Conservation (phyloP, 2,797 vertebrate species). For the Aeoliscus strigatus region DNA sequence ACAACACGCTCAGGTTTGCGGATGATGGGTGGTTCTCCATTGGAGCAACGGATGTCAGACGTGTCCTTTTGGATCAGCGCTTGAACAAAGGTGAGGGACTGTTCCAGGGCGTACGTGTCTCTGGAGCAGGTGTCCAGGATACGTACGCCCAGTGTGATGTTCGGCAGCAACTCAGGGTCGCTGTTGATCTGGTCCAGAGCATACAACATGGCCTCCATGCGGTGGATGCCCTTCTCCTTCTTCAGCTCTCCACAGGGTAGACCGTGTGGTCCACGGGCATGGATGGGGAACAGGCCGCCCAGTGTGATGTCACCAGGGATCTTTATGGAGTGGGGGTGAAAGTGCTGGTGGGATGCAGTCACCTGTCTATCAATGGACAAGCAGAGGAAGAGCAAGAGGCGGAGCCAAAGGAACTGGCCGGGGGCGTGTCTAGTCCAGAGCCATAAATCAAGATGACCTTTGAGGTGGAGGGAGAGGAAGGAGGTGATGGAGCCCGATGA, state of each 20-base stretch:
- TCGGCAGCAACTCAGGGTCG: constrained; percentile 84
- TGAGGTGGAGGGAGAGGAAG: constrained; percentile 1
- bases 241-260: constrained; percentile 85
- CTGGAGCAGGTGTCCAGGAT: constrained; percentile 89
- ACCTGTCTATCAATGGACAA: too few relatives aligned
- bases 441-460: too few relatives aligned
- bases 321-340: constrained; percentile 82
- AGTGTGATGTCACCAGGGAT: constrained; percentile 86
- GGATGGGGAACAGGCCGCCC: constrained; percentile 88
- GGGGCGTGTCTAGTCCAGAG: too few relatives aligned
- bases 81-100: constrained; percentile 86
- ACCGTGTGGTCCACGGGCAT: constrained; percentile 82
- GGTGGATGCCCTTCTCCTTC: constrained; percentile 89
- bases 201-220: constrained; percentile 92
- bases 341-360: constrained; percentile 67
- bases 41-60: constrained; percentile 80
- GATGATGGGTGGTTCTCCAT: constrained; percentile 79
- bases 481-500: constrained; percentile 25
- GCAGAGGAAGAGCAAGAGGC: too few relatives aligned
- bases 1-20: constrained; percentile 83
- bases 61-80: constrained; percentile 84
- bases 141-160: constrained; percentile 85
- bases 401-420: too few relatives aligned
- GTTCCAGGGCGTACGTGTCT: constrained; percentile 89
- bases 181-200: constrained; percentile 90